Evolutionary conservation across 2,797 vertebrate species (phyloP).

Genomic region (Microctenopoma steveboyesi): DNA sequence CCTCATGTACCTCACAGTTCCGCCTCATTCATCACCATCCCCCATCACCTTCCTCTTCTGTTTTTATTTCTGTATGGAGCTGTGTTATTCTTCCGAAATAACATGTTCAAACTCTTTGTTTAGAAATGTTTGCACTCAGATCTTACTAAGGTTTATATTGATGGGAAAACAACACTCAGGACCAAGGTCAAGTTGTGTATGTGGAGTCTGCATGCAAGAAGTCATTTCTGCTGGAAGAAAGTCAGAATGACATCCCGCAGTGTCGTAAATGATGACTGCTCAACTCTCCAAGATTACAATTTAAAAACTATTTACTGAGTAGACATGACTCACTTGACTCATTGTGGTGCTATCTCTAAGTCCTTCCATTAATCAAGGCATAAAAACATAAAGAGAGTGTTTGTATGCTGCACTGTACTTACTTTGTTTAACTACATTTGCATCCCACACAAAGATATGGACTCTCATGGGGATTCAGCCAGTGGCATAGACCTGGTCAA

Average conservation of each 20-base stretch:
- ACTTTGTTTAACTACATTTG: constrained; percentile 50
- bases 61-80: constrained; percentile 19
- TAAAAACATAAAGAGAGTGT: background rate
- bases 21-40: constrained; percentile 47
- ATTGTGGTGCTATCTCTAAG: constrained; percentile 20
- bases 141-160: constrained; percentile 66
- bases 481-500: constrained; percentile 20
- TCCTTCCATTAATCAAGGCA: constrained; percentile 18
- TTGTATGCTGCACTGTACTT: constrained; percentile 34
- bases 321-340: constrained; percentile 24
- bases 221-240: constrained; percentile 38
- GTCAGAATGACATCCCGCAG: constrained; percentile 56
- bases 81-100: constrained; percentile 61
- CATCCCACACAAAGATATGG: constrained; percentile 44
- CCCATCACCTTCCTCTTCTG: constrained; percentile 37
- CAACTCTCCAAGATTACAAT: constrained; percentile 48
- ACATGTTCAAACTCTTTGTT: constrained; percentile 69
- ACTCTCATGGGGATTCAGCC: constrained; percentile 28
- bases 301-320: constrained; percentile 44
- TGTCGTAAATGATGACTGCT: constrained; percentile 37
- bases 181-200: constrained; percentile 28
- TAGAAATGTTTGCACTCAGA: constrained; percentile 72
- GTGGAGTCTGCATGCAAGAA: constrained; percentile 37
- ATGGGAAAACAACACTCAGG: constrained; percentile 42
- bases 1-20: constrained; percentile 22